phyloP scores from a whole-genome alignment of 2,797 vertebrate species.

The Tinamus major region DNA sequence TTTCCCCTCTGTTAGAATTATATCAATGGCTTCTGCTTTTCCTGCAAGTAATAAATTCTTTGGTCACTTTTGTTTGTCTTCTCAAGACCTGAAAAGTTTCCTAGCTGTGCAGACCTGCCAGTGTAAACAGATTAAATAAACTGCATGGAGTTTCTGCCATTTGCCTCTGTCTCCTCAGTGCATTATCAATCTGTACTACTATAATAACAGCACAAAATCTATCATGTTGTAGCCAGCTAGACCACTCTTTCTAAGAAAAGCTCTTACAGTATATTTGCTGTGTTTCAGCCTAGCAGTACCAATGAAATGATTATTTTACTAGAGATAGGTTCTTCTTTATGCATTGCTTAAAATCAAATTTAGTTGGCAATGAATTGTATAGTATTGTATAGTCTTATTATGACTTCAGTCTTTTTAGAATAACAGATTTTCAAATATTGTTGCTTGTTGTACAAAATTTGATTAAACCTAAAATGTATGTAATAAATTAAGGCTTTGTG shows the following conservation, averaged over 20 bases:
- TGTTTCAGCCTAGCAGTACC: background rate
- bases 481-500: background rate
- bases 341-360: background rate
- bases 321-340: background rate
- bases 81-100: background rate
- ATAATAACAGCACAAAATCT: background rate
- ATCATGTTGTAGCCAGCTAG: background rate
- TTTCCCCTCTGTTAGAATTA: background rate
- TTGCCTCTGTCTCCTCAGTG: background rate
- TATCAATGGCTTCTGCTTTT: background rate
- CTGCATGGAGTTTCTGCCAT: background rate
- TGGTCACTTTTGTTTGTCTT: background rate
- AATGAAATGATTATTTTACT: background rate
- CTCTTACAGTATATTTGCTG: background rate
- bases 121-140: background rate
- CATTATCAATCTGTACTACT: background rate
- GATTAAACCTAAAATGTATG: background rate
- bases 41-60: background rate
- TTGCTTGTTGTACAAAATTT: background rate
- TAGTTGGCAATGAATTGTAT: background rate
- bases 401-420: background rate
- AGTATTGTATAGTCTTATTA: background rate
- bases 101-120: background rate
- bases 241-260: background rate
- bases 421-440: background rate